Percentiles rank a stretch among this genome's conserved stretches.
phyloP scores from a whole-genome alignment of 2,888 invertebrate species.

The Lasiommata megera region DNA sequence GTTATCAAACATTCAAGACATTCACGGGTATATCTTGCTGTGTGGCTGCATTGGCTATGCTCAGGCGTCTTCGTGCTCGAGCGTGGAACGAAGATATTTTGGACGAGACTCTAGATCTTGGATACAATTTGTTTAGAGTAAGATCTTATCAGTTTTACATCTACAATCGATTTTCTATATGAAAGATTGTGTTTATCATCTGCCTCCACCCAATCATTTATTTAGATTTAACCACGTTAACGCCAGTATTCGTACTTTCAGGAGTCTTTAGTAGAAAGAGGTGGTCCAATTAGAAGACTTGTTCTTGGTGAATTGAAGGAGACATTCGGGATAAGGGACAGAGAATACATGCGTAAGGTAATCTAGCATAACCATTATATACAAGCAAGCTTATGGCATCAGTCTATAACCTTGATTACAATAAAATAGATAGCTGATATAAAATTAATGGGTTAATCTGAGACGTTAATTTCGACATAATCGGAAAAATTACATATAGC shows the following conservation, averaged over 20 bases:
- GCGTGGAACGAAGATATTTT: constrained; percentile 70
- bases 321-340: constrained; percentile 57
- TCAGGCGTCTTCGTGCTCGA: constrained; percentile 53
- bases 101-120: constrained; percentile 66
- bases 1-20: constrained; percentile 65
- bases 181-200: neutral
- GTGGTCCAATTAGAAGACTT: constrained; percentile 62
- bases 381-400: no score
- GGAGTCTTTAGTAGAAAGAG: constrained; percentile 63
- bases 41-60: constrained; percentile 58
- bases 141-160: no score
- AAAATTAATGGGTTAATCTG: no score
- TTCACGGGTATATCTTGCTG: constrained; percentile 64
- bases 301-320: constrained; percentile 70
- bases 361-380: neutral
- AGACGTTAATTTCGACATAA: no score
- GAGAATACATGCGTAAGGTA: constrained; percentile 62
- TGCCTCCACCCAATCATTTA: no score
- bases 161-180: neutral
- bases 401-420: no score
- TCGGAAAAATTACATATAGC: no score
- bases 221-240: no score
- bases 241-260: constrained; percentile 29
- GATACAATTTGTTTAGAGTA: constrained; percentile 64
- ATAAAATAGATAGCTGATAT: no score